These are phyloP conservation scores for Acanthosepion esculentum DNA, from an alignment of 2,888 invertebrate species.

Conservation along the genomic window DNA sequence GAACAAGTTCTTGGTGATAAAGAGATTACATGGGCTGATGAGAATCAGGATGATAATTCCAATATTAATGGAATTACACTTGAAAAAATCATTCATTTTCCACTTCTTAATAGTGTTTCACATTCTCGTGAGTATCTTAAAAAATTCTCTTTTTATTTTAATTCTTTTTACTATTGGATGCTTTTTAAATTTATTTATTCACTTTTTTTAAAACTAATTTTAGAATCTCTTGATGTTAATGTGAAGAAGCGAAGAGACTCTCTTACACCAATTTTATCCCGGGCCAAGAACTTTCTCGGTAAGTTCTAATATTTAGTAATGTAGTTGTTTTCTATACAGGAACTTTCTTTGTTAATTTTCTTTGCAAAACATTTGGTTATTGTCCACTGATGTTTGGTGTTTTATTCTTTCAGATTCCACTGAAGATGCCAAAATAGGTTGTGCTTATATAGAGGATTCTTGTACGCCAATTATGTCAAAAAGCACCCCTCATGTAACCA, in stretches of 20 bases:
- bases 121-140: conserved; percentile 47
- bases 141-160: no score
- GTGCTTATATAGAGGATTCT: background rate
- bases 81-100: conserved; percentile 53
- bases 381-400: background rate
- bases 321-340: background rate
- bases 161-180: no score
- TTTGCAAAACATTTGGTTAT: background rate
- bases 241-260: background rate
- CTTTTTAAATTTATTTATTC: no score
- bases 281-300: background rate
- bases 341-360: background rate
- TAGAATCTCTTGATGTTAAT: conserved; percentile 25
- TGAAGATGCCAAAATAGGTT: background rate
- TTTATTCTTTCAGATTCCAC: background rate
- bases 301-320: background rate
- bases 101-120: conserved; percentile 50
- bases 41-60: conserved; percentile 51
- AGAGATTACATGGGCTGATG: conserved; percentile 68
- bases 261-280: background rate
- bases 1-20: conserved; percentile 59
- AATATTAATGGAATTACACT: conserved; percentile 50
- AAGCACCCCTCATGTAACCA: background rate
- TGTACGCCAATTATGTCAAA: background rate
- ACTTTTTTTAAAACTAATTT: background rate